These are phyloP conservation scores for Sitodiplosis mosellana DNA, from an alignment of 1,140 invertebrate genomes.

Conservation along the genomic window DNA sequence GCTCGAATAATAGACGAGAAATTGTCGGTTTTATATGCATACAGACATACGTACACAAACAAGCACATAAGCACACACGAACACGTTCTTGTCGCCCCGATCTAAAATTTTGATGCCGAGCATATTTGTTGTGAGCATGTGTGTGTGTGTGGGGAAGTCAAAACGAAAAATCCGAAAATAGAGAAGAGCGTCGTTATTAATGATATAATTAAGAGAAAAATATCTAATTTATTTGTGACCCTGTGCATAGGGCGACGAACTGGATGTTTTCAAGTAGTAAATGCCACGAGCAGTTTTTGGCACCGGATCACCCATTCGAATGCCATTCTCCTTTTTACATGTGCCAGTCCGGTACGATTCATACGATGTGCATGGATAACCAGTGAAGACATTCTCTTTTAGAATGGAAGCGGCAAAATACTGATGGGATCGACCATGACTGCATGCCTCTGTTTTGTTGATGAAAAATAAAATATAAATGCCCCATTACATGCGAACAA, in stretches of 20 bases:
- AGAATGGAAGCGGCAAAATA: neutral
- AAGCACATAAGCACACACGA: too few species aligned
- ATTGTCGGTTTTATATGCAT: too few species aligned
- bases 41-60: too few species aligned
- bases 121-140: too few species aligned
- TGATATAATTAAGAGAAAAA: too few species aligned
- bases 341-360: conserved; percentile 7
- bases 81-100: too few species aligned
- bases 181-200: too few species aligned
- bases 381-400: neutral
- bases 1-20: too few species aligned
- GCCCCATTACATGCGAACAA: too few species aligned
- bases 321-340: conserved; percentile 28
- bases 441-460: conserved; percentile 39
- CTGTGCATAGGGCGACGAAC: conserved; percentile 31
- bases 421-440: conserved; percentile 54
- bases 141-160: too few species aligned
- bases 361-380: neutral
- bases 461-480: conserved; percentile 35
- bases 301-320: conserved; percentile 37
- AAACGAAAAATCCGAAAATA: too few species aligned
- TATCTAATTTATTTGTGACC: conserved; percentile 4
- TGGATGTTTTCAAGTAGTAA: conserved; percentile 40
- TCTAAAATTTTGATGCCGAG: too few species aligned
- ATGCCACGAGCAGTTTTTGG: conserved; percentile 30